These are phyloP conservation scores for Rhodophaea formosa DNA, from an alignment of 2,888 invertebrate species.

Conservation along the genomic window DNA sequence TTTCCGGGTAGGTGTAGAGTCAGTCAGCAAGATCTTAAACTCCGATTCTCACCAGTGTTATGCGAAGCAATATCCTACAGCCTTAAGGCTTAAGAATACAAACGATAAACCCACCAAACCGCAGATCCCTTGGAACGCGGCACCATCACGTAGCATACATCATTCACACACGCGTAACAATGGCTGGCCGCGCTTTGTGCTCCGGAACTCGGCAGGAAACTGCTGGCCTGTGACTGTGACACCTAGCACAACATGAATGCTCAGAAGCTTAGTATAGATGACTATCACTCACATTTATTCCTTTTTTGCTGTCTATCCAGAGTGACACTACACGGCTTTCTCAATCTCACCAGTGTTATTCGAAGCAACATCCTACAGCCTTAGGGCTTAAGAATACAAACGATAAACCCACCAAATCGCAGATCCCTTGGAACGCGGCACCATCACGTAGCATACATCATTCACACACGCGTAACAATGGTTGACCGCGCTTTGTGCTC, in stretches of 20 bases:
- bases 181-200: constrained; percentile 34
- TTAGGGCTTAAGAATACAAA: constrained; percentile 15
- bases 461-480: constrained; percentile 9
- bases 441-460: constrained; percentile 12
- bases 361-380: no score
- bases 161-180: constrained; percentile 7
- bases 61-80: no score
- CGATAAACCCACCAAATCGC: constrained; percentile 8
- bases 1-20: no score
- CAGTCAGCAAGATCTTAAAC: no score
- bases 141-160: constrained; percentile 10
- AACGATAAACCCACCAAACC: constrained; percentile 8
- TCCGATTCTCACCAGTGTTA: no score
- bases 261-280: neutral
- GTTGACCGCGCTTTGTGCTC: constrained; percentile 37
- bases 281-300: no score
- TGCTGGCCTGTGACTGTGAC: constrained; percentile 44
- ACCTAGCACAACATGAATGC: neutral
- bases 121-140: constrained; percentile 9
- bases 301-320: no score
- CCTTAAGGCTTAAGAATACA: constrained; percentile 5
- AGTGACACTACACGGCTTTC: no score
- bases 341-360: no score
- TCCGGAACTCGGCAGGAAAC: constrained; percentile 66
- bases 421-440: constrained; percentile 6